These are phyloP conservation scores for Callipepla californica DNA, from an alignment of 2,113 vertebrate species.

Conservation along the genomic window DNA sequence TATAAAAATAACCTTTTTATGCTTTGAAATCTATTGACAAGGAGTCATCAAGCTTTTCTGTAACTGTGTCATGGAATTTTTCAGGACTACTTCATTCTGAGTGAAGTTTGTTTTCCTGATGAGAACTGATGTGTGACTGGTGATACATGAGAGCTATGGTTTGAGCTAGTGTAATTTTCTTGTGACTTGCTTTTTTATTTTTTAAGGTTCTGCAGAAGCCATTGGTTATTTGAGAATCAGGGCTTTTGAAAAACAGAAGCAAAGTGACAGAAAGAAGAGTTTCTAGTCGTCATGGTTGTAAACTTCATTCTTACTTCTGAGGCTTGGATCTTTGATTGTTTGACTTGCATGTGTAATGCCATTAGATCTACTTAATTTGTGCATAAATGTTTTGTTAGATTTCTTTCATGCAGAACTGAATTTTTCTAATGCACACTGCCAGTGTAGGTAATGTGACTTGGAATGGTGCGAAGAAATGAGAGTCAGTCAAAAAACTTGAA, in stretches of 20 bases:
- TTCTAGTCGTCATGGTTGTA: neutral
- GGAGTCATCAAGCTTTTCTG: neutral
- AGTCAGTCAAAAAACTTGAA: neutral
- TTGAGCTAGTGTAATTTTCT: neutral
- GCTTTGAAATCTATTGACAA: neutral
- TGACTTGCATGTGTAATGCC: neutral
- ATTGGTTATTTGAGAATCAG: neutral
- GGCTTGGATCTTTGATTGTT: neutral
- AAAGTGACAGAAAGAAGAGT: neutral
- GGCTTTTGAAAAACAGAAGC: neutral
- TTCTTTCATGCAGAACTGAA: neutral
- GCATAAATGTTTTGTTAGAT: neutral
- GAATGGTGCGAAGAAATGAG: constrained; percentile 15
- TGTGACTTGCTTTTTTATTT: neutral
- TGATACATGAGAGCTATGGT: neutral
- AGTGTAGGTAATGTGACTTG: neutral
- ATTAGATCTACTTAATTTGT: neutral
- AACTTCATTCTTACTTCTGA: neutral
- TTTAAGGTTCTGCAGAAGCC: neutral
- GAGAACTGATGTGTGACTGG: neutral
- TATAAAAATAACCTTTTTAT: neutral
- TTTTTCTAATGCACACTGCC: constrained; percentile 1
- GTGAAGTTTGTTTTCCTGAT: neutral
- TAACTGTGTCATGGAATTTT: neutral
- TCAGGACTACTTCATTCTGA: neutral